Evolutionary conservation across 2,888 invertebrate genomes (phyloP).

Genomic region (Philereme transversata): DNA sequence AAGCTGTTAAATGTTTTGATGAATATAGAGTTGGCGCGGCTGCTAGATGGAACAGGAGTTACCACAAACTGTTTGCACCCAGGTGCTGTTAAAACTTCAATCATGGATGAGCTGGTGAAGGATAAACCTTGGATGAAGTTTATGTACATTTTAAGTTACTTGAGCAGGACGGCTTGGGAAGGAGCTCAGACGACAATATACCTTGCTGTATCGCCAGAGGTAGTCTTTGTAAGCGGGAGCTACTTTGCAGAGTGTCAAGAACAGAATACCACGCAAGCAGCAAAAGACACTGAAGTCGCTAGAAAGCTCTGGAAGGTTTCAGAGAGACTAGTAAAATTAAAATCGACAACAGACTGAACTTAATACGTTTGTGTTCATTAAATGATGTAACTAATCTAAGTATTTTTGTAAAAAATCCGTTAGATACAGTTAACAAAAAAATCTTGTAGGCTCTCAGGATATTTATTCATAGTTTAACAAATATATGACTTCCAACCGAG

Average conservation of each 20-base stretch:
- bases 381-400: no score
- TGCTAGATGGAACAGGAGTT: slow-evolving; percentile 87
- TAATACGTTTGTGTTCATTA: no score
- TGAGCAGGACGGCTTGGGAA: slow-evolving; percentile 57
- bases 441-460: no score
- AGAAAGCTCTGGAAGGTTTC: slow-evolving; percentile 86
- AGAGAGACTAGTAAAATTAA: slow-evolving; percentile 58
- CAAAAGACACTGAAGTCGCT: slow-evolving; percentile 74
- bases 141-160: slow-evolving; percentile 56
- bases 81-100: slow-evolving; percentile 85
- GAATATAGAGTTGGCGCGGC: slow-evolving; percentile 87
- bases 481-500: no score
- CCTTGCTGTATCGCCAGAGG: slow-evolving; percentile 76
- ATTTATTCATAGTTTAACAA: no score
- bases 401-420: not conserved
- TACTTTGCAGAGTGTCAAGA: slow-evolving; percentile 85
- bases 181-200: slow-evolving; percentile 82
- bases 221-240: slow-evolving; percentile 83
- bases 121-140: slow-evolving; percentile 40
- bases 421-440: no score
- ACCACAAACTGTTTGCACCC: slow-evolving; percentile 93
- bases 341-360: slow-evolving; percentile 23
- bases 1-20: slow-evolving; percentile 91
- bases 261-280: slow-evolving; percentile 62
- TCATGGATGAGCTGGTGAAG: slow-evolving; percentile 80